Base-by-base conservation (phyloP, 2,797 vertebrate genomes). In the Paratrypauchen microcephalus region DNA sequence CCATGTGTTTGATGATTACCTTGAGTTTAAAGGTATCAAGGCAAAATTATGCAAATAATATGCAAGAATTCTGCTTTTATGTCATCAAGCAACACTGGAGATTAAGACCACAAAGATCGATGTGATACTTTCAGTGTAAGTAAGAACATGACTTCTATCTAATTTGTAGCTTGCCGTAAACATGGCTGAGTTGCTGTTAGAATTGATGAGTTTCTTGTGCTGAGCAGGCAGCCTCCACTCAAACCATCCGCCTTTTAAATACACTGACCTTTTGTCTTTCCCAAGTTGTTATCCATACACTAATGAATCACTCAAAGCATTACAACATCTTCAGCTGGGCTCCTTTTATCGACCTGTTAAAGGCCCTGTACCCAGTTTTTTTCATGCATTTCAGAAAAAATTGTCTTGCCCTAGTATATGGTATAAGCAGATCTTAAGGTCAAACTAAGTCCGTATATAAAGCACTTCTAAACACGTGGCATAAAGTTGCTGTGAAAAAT, bases 261-360 rank as follows among this genome's bases (percentile, higher is more conserved):
- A 73, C 60, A 70, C 59, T 83, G 79, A 89, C 85, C 74, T 81
- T 87, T 87, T 82, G 66, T 80, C 76, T 84, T 78, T 84, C 69
- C 70, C 52, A 16, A 56, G 69, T 50, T 76, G 78, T 83, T 78
- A 84, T 77, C 75, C 80, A 56, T 68, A 71, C 75, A 73, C 65
- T 77, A 80, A 78, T 73, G 78, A 84, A 78, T 68, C 39, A 60
- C 45, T 39, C 68, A 50, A 67, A 52, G 74, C 74, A 76, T 77
- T 82, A 73, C 66, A 71, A 73, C 75, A 66, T 74, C 79, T 83
- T 70, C 77, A 74, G 74, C 82, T 58, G 57, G 15, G 50, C 47
- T 58, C 68, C 69, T 68, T 26, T 66, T 66, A 78, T 76, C 80
- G 70, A 52, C 69, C 74, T 36, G 26, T 74, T 50, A 67, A 26